Evolutionary conservation across 1,140 invertebrate genomes (phyloP).

Genomic region (Periplaneta americana): DNA sequence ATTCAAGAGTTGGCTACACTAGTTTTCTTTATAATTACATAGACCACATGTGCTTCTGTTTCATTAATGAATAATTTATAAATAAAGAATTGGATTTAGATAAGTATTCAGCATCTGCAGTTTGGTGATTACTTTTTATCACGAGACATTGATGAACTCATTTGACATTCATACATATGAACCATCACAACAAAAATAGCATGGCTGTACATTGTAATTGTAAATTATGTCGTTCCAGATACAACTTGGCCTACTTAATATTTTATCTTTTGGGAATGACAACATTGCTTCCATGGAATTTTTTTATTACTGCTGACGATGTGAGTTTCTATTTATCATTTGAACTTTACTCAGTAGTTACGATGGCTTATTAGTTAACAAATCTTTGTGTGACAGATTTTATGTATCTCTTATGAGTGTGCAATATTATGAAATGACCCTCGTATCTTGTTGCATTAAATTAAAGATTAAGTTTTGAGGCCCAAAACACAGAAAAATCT

Average conservation of each 20-base stretch:
- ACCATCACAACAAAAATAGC: background rate
- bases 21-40: background rate
- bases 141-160: background rate
- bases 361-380: background rate
- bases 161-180: background rate
- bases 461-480: no score
- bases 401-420: no score
- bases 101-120: background rate
- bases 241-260: slow-evolving; percentile 67
- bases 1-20: background rate
- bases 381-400: background rate
- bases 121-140: background rate
- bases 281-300: slow-evolving; percentile 90
- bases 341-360: background rate
- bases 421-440: no score
- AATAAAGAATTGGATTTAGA: background rate
- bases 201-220: background rate
- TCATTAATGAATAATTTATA: background rate
- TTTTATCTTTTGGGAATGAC: slow-evolving; percentile 89
- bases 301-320: slow-evolving; percentile 91
- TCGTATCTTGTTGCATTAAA: no score
- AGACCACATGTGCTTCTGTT: background rate
- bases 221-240: slow-evolving; percentile 43
- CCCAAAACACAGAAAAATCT: no score
- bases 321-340: slow-evolving; percentile 51